Conservation (phyloP, 2,888 invertebrate genomes). For the Dolichopus griseipennis region DNA sequence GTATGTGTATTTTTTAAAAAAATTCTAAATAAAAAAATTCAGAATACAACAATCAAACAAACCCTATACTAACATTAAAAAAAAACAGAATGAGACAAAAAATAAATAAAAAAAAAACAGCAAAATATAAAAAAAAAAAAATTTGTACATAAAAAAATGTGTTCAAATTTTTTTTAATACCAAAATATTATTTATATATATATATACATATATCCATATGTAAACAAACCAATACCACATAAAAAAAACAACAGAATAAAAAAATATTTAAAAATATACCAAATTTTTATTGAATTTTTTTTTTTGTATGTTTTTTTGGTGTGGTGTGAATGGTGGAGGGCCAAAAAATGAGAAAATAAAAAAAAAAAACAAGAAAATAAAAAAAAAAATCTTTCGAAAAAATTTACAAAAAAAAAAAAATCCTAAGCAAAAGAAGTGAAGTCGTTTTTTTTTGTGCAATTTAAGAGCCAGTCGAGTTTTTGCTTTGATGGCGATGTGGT, state of each 20-base stretch:
- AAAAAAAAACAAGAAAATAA: neutral
- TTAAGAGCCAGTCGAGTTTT: conserved; percentile 40
- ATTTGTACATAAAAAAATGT: neutral
- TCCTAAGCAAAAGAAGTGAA: neutral
- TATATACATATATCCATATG: neutral
- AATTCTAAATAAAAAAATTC: too few relatives aligned
- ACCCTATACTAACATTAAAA: too few relatives aligned
- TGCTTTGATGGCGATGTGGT: conserved; percentile 30
- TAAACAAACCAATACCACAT: neutral
- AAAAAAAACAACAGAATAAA: neutral
- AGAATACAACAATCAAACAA: too few relatives aligned
- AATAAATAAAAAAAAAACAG: neutral
- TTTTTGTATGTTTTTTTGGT: neutral
- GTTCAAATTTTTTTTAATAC: too few relatives aligned
- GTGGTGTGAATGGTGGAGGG: neutral
- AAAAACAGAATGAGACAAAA: neutral
- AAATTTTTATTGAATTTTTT: neutral
- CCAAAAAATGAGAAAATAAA: neutral
- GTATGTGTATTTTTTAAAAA: too few relatives aligned
- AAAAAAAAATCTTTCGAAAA: neutral
- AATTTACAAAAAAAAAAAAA: neutral
- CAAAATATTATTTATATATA: too few relatives aligned
- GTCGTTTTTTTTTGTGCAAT: conserved; percentile 38
- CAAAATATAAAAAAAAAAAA: neutral
- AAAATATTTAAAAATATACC: neutral